phyloP scores from a whole-genome alignment of 2,888 invertebrate species.

The Orthosia gothica region DNA sequence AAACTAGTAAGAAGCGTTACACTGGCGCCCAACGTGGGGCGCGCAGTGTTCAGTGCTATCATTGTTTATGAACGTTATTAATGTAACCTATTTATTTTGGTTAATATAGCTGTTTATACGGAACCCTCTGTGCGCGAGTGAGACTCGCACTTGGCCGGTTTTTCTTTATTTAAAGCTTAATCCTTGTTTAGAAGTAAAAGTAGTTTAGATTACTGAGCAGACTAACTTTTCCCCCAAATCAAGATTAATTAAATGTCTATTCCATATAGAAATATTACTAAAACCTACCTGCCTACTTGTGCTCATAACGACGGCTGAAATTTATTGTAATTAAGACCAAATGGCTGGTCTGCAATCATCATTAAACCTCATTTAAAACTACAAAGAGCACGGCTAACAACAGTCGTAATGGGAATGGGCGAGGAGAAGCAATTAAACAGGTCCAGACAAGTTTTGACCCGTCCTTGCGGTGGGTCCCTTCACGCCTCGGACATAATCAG shows the following conservation, averaged over 20 bases:
- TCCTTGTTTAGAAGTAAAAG: neutral
- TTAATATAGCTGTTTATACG: no score
- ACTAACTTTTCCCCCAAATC: neutral
- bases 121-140: no score
- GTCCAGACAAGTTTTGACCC: conserved; percentile 73
- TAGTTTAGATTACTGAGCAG: neutral
- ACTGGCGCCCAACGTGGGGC: no score
- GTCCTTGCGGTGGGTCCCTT: conserved; percentile 74
- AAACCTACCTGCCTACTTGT: neutral
- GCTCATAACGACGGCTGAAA: conserved; percentile 15
- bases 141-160: no score
- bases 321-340: conserved; percentile 49
- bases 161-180: no score
- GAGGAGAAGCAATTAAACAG: conserved; percentile 76
- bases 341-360: conserved; percentile 64
- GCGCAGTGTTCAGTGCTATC: no score
- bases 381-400: conserved; percentile 64
- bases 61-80: no score
- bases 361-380: conserved; percentile 69
- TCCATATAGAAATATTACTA: neutral
- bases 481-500: conserved; percentile 78
- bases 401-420: conserved; percentile 66
- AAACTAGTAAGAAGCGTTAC: no score
- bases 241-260: neutral
- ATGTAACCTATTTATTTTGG: no score